A percentile compares a stretch with the other conserved stretches of the same genome.
phyloP scores from a whole-genome alignment of 35 echinoderm and acorn worm species.

The Ophioderma brevispina region DNA sequence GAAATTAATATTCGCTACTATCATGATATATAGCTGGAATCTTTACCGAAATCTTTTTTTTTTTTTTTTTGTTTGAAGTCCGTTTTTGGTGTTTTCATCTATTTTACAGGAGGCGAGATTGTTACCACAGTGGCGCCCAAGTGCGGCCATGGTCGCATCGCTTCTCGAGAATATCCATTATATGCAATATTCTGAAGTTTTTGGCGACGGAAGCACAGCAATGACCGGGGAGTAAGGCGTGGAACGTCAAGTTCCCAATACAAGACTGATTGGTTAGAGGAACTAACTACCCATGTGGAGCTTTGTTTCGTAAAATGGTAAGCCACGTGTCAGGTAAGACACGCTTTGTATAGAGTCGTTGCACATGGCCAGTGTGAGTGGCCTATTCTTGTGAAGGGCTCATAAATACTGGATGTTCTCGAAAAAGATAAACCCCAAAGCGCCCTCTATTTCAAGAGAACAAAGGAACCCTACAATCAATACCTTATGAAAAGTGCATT shows the following conservation, averaged over 20 bases:
- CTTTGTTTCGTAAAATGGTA: neutral
- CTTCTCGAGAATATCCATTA: neutral
- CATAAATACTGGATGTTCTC: no score
- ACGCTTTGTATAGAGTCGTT: neutral
- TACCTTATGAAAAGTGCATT: no score
- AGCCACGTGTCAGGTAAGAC: neutral
- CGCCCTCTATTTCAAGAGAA: no score
- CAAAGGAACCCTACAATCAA: no score
- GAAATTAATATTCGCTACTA: no score
- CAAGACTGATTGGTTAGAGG: neutral
- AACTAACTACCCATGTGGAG: neutral
- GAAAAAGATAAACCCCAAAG: no score
- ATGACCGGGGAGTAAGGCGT: neutral
- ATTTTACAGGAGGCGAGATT: neutral
- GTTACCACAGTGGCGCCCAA: neutral
- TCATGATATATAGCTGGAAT: no score
- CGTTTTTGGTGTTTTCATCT: no score
- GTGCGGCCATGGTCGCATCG: neutral
- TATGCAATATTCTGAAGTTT: neutral
- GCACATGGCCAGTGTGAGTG: no score
- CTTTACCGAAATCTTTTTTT: no score
- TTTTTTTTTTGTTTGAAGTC: no score
- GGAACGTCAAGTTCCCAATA: neutral
- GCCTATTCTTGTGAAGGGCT: no score
- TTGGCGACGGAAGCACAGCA: neutral